These are phyloP conservation scores for Biston stratarius DNA, from an alignment of 2,888 invertebrate species.

Conservation along the genomic window DNA sequence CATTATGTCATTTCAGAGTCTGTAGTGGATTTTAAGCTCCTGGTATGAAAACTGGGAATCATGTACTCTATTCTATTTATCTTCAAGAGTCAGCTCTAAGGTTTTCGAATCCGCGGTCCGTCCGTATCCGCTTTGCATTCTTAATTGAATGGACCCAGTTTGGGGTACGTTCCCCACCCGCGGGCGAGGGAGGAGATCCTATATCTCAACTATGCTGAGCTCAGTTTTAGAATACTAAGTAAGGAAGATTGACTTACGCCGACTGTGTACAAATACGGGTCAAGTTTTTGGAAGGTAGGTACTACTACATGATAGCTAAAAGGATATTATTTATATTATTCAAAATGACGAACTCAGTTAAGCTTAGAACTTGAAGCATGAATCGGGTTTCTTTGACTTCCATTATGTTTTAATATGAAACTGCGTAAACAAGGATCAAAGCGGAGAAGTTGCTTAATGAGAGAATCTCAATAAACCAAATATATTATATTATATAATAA, in stretches of 20 bases:
- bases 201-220: slow-evolving; percentile 36
- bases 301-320: not conserved
- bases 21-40: too few relatives aligned
- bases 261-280: slow-evolving; percentile 10
- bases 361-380: too few relatives aligned
- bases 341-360: too few relatives aligned
- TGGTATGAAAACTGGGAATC: too few relatives aligned
- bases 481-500: too few relatives aligned
- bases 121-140: slow-evolving; percentile 50
- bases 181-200: slow-evolving; percentile 29
- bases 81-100: not conserved
- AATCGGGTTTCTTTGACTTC: too few relatives aligned
- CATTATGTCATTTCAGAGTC: too few relatives aligned
- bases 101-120: slow-evolving; percentile 11
- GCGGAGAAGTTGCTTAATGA: too few relatives aligned
- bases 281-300: slow-evolving; percentile 5
- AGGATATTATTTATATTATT: not conserved
- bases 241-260: slow-evolving; percentile 29
- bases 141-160: slow-evolving; percentile 49
- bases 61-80: not conserved
- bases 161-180: not conserved
- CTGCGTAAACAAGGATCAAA: too few relatives aligned
- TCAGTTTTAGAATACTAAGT: slow-evolving; percentile 34
- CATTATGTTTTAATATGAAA: too few relatives aligned
- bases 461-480: too few relatives aligned